A percentile compares a stretch with the other conserved stretches of the same genome.
Conservation (phyloP, 2,797 vertebrate species). For the Anguilla pacifica region DNA sequence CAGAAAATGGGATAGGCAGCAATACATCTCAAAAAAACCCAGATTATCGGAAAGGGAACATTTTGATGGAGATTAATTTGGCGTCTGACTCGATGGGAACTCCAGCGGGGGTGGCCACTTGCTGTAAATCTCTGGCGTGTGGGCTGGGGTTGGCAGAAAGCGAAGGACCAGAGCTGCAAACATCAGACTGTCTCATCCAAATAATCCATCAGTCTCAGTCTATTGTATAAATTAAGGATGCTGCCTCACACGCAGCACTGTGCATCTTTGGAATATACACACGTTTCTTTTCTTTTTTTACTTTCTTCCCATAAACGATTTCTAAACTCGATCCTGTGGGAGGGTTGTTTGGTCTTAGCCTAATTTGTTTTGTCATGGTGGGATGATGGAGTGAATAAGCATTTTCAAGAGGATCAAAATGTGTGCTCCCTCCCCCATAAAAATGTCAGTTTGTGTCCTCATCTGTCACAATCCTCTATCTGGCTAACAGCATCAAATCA, state of each 20-base stretch:
- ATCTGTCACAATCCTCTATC: neutral
- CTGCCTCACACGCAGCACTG: neutral
- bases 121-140: neutral
- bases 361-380: neutral
- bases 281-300: neutral
- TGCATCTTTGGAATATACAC: neutral
- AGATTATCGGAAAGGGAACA: too few relatives aligned
- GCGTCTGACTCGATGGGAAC: neutral
- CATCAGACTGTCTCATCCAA: neutral
- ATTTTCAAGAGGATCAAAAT: neutral
- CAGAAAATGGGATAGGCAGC: neutral
- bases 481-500: neutral
- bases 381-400: neutral
- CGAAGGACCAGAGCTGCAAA: neutral
- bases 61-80: neutral
- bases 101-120: neutral
- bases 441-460: neutral
- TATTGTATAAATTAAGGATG: neutral
- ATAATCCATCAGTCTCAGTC: neutral
- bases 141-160: neutral
- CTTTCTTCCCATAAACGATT: neutral
- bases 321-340: neutral
- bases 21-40: neutral
- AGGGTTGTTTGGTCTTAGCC: neutral
- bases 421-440: neutral